Conservation (phyloP, 2,888 invertebrate genomes). For the Pedicia rivosa region DNA sequence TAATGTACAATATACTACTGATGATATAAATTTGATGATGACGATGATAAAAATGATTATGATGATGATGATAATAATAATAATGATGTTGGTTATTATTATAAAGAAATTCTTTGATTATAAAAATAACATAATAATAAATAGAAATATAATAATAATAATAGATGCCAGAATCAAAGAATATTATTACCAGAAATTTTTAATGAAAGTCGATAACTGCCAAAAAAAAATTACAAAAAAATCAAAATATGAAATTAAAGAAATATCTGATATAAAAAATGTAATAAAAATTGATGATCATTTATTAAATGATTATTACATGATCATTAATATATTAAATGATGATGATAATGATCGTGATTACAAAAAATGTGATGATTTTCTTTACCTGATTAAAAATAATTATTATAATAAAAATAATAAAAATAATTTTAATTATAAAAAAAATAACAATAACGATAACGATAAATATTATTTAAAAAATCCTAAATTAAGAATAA, state of each 20-base stretch:
- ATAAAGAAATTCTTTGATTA: slow-evolving; percentile 1
- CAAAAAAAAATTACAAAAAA: not conserved
- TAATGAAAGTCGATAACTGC: slow-evolving; percentile 1
- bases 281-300: not conserved
- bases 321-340: slow-evolving; percentile 1
- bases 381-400: slow-evolving; percentile 5
- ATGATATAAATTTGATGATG: too few species aligned
- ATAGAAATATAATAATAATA: not conserved
- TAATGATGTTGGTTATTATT: too few species aligned
- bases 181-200: too few species aligned
- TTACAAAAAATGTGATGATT: slow-evolving; percentile 5
- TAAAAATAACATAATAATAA: slow-evolving; percentile 3
- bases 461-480: slow-evolving; percentile 3
- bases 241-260: not conserved
- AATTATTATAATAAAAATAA: not conserved
- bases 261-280: not conserved
- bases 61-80: too few species aligned
- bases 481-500: too few species aligned
- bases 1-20: too few species aligned
- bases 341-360: slow-evolving; percentile 3
- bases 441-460: too few species aligned
- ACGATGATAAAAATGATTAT: too few species aligned
- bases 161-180: too few species aligned
- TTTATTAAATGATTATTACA: slow-evolving; percentile 1
- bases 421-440: too few species aligned